Evolutionary conservation across 2,113 vertebrate species (phyloP), one percentile per base, ranked within the genome.

Genomic region (Alouatta palliata): DNA sequence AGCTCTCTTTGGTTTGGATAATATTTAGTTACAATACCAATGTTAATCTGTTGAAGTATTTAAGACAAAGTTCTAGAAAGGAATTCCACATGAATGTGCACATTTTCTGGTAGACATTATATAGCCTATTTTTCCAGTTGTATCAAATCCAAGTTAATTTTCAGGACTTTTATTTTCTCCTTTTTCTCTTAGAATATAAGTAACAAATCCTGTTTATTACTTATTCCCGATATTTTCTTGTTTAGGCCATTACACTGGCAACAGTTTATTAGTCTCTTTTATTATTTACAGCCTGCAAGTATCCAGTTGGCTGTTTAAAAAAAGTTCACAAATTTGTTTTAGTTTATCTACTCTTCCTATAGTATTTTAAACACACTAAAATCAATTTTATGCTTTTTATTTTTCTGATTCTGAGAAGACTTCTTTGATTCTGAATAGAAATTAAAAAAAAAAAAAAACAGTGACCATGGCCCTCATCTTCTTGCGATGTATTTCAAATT

Each of bases 321-420:
- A 25, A 49, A 16, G 66, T 56, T 90, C 19, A 86, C 80, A 93
- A 49, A 49, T n/a, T 45, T 94, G 27, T 76, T 5, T 37, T 92
- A 79, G 73, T 94, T 81, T 95, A 94, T 40, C n/a, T 61, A 6
- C 6, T 45, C 0, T 45, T 64, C 45, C 45, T 61, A 2, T 32
- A 76, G 6, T 27, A 1, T 70, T 87, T 80, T 95, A 93, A 91
- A 58, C 4, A 81, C 75, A 80, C 85, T 85, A 90, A 96, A 97
- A 91, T 32, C 80, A 0, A 30, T 23, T 25, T 90, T 86, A 17
- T 77, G 30, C 17, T 96, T 21, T 94, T 37, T 82, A 2, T 54
- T 40, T 68, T 17, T 95, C 49, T 58, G 21, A 58, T 58, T 58
- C 56, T 58, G 56, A 58, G 56, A 12, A 8, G 54, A 23, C 8